Base-by-base conservation (phyloP, 2,888 invertebrate species). In the Conistra vaccinii region DNA sequence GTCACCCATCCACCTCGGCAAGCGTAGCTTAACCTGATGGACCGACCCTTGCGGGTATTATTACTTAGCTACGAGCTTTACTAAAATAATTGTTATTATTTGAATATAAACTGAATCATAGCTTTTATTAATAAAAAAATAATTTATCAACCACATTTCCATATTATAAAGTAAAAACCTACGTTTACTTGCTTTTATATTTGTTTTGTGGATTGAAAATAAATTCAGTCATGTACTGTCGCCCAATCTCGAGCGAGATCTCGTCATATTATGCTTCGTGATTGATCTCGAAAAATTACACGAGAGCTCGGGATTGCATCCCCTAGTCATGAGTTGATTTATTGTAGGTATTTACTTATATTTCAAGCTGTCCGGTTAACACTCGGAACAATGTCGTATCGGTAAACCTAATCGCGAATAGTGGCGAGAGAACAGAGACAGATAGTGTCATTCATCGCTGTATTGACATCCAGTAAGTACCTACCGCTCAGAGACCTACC, bases 371-470 rank as follows among this genome's bases (percentile, higher is more conserved):
- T 45, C 62, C 42, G 35, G 20, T 51, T 58, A 57, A 73, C 39
- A 73, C 32, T 29, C 51, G 4, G 45, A 63, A 57, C 14, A 35
- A 81, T 39, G n/a, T 58, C 10, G 35, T 62, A 35, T 55, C 45
- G 39, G 42, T 53, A 75, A 68, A 74, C 35, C 62, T 62, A 73
- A 80, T 74, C 67, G 45, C n/a, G 26, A 67, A 51, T 51, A 67
- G 62, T 67, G 81, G 62, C 32, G n/a, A 45, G 57, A 61, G 51
- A 62, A 74, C 57, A 74, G 26, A 51, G 75, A 75, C 62, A 58
- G 67, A 81, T 74, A 58, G 48, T 45, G 51, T 68, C 67, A 81
- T 78, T 45, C n/a, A 78, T 78, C 23, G 45, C 61, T 35, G 35
- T 29, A 39, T 62, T 35, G 39, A 77, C 60, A 72, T 42, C 29